These are phyloP conservation scores for Apocheima hispidaria DNA, from an alignment of 2,888 invertebrate species.

Conservation along the genomic window DNA sequence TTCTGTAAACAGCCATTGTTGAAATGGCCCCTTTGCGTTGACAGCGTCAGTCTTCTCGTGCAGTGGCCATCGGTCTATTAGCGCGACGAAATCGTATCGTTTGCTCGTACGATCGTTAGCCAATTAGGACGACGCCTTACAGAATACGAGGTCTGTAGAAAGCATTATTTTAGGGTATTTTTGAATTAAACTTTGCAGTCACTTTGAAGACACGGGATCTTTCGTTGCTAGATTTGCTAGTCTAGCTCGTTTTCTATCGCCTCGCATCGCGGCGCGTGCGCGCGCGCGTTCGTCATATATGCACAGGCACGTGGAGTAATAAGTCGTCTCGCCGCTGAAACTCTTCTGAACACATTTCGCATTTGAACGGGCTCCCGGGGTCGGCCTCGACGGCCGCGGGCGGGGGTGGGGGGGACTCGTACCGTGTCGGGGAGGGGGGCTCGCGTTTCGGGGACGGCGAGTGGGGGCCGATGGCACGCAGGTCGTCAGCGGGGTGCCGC, in stretches of 20 bases:
- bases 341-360: constrained; percentile 93
- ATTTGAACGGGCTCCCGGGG: constrained; percentile 88
- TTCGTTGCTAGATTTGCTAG: not conserved
- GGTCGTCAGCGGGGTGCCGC: constrained; percentile 75
- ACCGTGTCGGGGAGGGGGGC: constrained; percentile 28
- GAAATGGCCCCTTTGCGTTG: too few relatives aligned
- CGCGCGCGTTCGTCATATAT: constrained; percentile 87
- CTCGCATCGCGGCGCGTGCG: constrained; percentile 15
- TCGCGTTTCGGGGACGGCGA: constrained; percentile 41
- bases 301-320: constrained; percentile 91
- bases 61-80: too few relatives aligned
- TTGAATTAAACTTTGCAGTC: not conserved
- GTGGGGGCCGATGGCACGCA: constrained; percentile 67
- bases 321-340: constrained; percentile 91
- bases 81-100: too few relatives aligned
- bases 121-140: too few relatives aligned
- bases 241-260: not conserved
- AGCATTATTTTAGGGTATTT: too few relatives aligned
- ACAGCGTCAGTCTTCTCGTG: too few relatives aligned
- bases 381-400: constrained; percentile 39
- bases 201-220: not conserved
- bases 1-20: too few relatives aligned
- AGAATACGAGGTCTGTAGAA: too few relatives aligned
- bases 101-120: too few relatives aligned
- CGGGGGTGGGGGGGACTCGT: constrained; percentile 23